Conservation (phyloP, 2,888 invertebrate genomes). For the Plusia festucae region DNA sequence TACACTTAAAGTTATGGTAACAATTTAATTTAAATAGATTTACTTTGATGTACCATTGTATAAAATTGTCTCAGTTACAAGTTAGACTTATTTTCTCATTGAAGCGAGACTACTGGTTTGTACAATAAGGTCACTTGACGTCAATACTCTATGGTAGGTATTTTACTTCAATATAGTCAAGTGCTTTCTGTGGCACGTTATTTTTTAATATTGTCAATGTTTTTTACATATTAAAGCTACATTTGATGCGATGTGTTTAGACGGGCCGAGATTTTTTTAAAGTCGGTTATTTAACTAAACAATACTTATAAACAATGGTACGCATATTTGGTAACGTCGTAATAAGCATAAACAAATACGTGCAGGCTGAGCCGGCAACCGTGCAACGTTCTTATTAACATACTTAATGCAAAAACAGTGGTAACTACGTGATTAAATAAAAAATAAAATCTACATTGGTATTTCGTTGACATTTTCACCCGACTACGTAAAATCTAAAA, state of each 20-base stretch:
- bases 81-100: slow-evolving; percentile 9
- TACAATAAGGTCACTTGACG: slow-evolving; percentile 25
- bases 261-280: background rate
- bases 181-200: background rate
- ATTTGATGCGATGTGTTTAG: background rate
- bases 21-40: no score
- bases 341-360: slow-evolving; percentile 10
- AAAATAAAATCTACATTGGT: no score
- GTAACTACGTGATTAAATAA: background rate
- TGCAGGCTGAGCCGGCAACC: background rate
- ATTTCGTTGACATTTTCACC: background rate
- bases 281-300: slow-evolving; percentile 1
- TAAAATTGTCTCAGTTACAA: slow-evolving; percentile 6
- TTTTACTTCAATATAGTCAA: background rate
- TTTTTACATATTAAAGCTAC: slow-evolving; percentile 1
- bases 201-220: background rate
- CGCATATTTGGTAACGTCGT: slow-evolving; percentile 34
- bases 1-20: no score
- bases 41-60: no score
- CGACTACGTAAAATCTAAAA: background rate
- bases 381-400: background rate
- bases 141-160: background rate
- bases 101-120: slow-evolving; percentile 16
- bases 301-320: slow-evolving; percentile 28
- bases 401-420: background rate